These are phyloP conservation scores for Lepidocolaptes lacrymiger DNA, from an alignment of 2,797 vertebrate genomes.

Conservation along the genomic window DNA sequence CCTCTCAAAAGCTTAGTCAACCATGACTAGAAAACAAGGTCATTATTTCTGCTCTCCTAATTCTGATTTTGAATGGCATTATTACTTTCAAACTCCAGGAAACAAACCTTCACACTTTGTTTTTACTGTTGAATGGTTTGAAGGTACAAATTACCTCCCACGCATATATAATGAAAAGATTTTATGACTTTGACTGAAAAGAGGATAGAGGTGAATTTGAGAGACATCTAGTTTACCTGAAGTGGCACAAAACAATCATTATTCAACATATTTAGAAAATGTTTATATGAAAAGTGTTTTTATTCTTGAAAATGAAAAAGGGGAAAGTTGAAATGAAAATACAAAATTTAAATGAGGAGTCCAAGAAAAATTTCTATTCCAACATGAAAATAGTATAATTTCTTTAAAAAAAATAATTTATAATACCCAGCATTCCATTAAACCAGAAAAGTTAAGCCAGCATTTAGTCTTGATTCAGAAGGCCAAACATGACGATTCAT, in stretches of 20 bases:
- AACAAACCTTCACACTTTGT: neutral
- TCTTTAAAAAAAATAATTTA: neutral
- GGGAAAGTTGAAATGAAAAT: neutral
- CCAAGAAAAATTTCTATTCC: neutral
- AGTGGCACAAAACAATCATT: neutral
- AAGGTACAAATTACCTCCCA: neutral
- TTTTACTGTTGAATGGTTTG: neutral
- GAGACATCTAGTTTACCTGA: neutral
- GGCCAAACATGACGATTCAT: neutral
- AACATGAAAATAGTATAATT: neutral
- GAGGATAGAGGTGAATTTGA: neutral
- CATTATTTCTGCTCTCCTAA: constrained; percentile 31
- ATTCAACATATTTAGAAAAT: neutral
- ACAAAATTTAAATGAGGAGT: neutral
- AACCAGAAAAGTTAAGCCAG: neutral
- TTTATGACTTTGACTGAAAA: neutral
- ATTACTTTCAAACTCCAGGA: constrained; percentile 3
- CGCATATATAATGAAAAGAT: neutral
- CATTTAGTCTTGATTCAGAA: neutral
- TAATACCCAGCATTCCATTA: neutral
- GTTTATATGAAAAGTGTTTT: neutral
- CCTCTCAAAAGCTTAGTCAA: constrained; percentile 2
- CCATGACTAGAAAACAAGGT: neutral
- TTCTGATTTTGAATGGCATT: neutral
- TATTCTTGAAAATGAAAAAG: neutral